Evolutionary conservation across 2,888 invertebrate genomes (phyloP).

Genomic region (Cenopis cana): DNA sequence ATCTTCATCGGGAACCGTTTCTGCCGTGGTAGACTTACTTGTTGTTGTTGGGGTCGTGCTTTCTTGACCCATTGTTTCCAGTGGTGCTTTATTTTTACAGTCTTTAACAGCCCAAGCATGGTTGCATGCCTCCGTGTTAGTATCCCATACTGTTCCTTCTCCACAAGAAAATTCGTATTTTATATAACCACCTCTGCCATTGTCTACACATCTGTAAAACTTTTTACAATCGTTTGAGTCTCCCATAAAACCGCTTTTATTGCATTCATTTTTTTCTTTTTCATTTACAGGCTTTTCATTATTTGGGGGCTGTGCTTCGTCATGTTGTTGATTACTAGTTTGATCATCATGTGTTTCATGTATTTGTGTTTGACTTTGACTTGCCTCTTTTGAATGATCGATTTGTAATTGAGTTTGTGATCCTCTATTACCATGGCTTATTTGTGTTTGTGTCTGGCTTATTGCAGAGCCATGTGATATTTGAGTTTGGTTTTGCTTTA

Average conservation of each 20-base stretch:
- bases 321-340: constrained; percentile 46
- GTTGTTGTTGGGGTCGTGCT: constrained; percentile 44
- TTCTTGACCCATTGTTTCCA: constrained; percentile 37
- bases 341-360: constrained; percentile 52
- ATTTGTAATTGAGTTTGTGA: constrained; percentile 66
- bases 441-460: constrained; percentile 65
- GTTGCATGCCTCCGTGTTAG: constrained; percentile 83
- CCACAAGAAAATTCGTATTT: constrained; percentile 85
- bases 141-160: constrained; percentile 86
- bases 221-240: constrained; percentile 84
- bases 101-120: constrained; percentile 80
- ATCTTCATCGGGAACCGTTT: constrained; percentile 47
- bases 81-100: constrained; percentile 56
- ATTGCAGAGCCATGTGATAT: constrained; percentile 57
- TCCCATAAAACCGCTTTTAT: constrained; percentile 86
- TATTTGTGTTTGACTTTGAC: constrained; percentile 61
- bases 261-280: constrained; percentile 52
- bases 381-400: constrained; percentile 62
- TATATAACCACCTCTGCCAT: constrained; percentile 70
- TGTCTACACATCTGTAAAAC: constrained; percentile 88
- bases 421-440: constrained; percentile 59
- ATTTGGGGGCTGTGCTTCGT: constrained; percentile 45
- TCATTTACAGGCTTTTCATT: constrained; percentile 28
- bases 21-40: constrained; percentile 44
- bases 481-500: constrained; percentile 64